phyloP scores from a whole-genome alignment of 2,113 vertebrate genomes.

The Cyphomyrus plagiostoma region DNA sequence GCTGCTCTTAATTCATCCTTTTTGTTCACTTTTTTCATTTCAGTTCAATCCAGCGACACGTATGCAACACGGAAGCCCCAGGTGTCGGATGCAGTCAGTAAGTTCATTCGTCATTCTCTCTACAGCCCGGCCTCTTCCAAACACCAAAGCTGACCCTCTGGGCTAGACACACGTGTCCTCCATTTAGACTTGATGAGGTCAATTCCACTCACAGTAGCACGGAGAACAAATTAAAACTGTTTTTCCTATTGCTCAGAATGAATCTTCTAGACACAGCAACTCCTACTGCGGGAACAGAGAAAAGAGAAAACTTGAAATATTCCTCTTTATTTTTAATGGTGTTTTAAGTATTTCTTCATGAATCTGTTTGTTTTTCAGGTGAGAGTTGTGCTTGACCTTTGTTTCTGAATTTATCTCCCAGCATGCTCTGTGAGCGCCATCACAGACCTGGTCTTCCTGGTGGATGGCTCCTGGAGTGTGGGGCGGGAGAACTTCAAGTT shows the following conservation, averaged over 20 bases:
- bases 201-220: background rate
- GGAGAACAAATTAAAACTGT: background rate
- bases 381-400: background rate
- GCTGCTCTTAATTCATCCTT: constrained; percentile 36
- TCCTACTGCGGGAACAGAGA: background rate
- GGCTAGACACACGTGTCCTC: background rate
- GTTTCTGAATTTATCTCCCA: constrained; percentile 16
- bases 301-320: background rate
- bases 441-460: constrained; percentile 88
- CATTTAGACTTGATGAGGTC: background rate
- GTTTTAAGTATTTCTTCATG: background rate
- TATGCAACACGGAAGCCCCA: constrained; percentile 52
- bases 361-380: background rate
- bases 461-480: constrained; percentile 98
- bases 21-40: constrained; percentile 41
- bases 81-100: constrained; percentile 53
- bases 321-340: background rate
- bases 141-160: background rate
- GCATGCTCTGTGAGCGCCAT: constrained; percentile 81
- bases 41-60: constrained; percentile 65
- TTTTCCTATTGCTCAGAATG: background rate
- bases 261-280: background rate
- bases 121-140: background rate
- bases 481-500: constrained; percentile 90
- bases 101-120: constrained; percentile 49